Evolutionary conservation across 2,797 vertebrate species (phyloP), one percentile per base, ranked within the genome.

Genomic region (Otolemur crassicaudatus): DNA sequence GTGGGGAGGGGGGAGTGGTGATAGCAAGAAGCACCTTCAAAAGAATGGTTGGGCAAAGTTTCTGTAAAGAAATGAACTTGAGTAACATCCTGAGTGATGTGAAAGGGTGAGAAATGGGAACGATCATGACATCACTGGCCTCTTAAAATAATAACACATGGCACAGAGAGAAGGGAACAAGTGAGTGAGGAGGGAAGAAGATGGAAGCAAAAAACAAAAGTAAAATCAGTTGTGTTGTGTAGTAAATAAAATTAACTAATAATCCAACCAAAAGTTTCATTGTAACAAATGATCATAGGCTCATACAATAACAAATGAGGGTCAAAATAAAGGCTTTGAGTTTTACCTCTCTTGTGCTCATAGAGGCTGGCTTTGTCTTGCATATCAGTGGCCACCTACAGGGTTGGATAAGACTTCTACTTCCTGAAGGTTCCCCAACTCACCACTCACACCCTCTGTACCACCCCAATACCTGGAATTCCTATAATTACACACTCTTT

Each of bases 221-320:
- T 88, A 92, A 87, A 92, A 46, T 91, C 70, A 86, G 75, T 82
- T 95, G 61, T 92, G n/a, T 94, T 92, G 72, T 77, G 56, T 75
- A 27, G 89, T 29, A 75, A 67, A 76, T 61, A 80, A 86, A 95
- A 87, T 85, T 91, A 16, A 76, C 72, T 84, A 40, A 80, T 95
- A 69, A 77, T 60, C 49, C n/a, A 73, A 22, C 29, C 29, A 87
- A 83, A 89, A 76, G 37, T 84, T 72, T 95, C 16, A 22, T 63
- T 92, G 75, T 29, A 83, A 92, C 76, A 87, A 73, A 87, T 49
- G 31, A 88, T 82, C 69, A 2, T n/a, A 60, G 56, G 1, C 31
- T 87, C 63, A 31, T 73, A 46, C 37, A 77, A 1, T 65, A 89
- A 82, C 37, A 77, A 69, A 70, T 3, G 10, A 65, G n/a, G 23